Percentiles rank a stretch among this genome's conserved stretches.
These are phyloP conservation scores for Battus philenor DNA, from an alignment of 1,140 invertebrate species.

Conservation along the genomic window DNA sequence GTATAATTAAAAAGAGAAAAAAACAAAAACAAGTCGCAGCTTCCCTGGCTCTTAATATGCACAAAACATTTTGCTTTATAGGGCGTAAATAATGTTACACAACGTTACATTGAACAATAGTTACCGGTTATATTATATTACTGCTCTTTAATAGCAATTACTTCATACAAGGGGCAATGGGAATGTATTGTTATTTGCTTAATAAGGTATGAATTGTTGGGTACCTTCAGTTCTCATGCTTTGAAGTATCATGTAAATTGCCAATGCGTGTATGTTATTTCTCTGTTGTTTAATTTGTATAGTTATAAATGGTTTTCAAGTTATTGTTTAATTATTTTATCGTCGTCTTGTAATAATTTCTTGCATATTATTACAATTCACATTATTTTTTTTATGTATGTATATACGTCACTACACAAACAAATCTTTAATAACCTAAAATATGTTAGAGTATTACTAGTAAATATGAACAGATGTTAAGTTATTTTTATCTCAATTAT, in stretches of 20 bases:
- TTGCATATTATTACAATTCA: no score
- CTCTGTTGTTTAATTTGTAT: constrained; percentile 40
- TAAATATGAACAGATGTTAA: no score
- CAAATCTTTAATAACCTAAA: no score
- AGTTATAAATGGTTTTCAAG: constrained; percentile 38
- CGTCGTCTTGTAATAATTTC: no score
- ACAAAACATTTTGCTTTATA: constrained; percentile 1
- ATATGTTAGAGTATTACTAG: no score
- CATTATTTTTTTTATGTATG: no score
- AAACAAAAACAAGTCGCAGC: constrained; percentile 11
- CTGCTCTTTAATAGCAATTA: constrained; percentile 1
- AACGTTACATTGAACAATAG: neutral
- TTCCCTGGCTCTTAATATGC: neutral
- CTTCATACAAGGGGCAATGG: constrained; percentile 15
- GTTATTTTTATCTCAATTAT: no score
- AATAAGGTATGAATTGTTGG: constrained; percentile 27
- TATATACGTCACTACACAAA: no score
- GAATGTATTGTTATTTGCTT: constrained; percentile 15
- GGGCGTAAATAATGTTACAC: constrained; percentile 3
- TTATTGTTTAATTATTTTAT: constrained; percentile 4
- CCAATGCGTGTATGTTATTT: constrained; percentile 48
- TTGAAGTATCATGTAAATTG: constrained; percentile 51
- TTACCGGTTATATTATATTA: constrained; percentile 1
- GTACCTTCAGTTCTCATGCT: constrained; percentile 45
- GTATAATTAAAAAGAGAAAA: constrained; percentile 21